Evolutionary conservation across 30 jellyfish, hydroid and myxozoan species (phyloP).

Genomic region (Aurelia sp.): DNA sequence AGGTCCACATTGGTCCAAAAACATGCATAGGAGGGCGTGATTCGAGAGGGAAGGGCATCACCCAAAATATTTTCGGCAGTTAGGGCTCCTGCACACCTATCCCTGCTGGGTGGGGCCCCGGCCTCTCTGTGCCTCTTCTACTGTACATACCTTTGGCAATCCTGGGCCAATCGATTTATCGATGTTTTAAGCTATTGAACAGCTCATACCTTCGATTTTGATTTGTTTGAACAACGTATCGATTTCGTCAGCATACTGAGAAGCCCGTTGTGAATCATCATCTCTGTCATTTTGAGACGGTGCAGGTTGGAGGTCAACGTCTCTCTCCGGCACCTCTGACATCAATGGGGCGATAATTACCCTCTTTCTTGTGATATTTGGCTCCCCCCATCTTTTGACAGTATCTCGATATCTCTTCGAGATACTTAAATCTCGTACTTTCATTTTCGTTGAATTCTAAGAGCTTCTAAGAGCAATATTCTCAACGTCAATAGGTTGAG

Average conservation of each 20-base stretch:
- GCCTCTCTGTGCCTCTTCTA: too few species aligned
- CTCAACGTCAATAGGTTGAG: too few species aligned
- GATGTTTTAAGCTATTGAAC: too few species aligned
- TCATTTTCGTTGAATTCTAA: conserved; percentile 1
- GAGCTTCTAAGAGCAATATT: too few species aligned
- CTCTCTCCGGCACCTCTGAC: conserved; percentile 22
- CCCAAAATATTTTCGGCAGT: too few species aligned
- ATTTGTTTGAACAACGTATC: conserved; percentile 18
- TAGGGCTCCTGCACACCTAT: too few species aligned
- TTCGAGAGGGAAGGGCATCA: too few species aligned
- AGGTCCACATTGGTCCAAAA: too few species aligned
- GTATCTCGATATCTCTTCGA: conserved; percentile 45
- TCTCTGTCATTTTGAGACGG: not conserved
- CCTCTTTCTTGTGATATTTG: conserved; percentile 43
- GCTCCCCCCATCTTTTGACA: conserved; percentile 52
- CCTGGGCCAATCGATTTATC: too few species aligned
- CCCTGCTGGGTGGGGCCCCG: too few species aligned
- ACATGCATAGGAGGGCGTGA: too few species aligned
- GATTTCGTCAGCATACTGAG: not conserved
- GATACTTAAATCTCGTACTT: conserved; percentile 32
- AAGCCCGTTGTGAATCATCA: not conserved
- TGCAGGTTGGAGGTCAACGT: conserved; percentile 35
- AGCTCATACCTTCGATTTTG: conserved; percentile 30
- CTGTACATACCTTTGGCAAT: too few species aligned
- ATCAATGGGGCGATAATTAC: conserved; percentile 55